Conservation (phyloP, 2,888 invertebrate species). For the Calliphora vomitoria region DNA sequence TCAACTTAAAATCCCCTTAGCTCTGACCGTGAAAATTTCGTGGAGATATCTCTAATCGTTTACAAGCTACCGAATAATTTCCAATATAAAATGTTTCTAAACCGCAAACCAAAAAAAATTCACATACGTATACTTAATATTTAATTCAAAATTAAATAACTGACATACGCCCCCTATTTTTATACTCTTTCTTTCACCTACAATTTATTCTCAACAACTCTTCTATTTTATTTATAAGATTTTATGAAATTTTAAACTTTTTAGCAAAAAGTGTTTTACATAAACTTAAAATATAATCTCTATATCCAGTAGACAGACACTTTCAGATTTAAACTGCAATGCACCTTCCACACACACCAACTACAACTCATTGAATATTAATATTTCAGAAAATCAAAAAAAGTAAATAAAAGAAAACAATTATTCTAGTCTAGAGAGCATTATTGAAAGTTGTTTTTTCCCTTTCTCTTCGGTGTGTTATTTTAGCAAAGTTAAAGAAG, state of each 20-base stretch:
- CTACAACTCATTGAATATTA: conserved; percentile 73
- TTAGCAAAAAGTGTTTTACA: conserved; percentile 55
- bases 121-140: not conserved
- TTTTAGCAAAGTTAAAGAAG: conserved; percentile 52
- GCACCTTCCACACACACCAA: conserved; percentile 62
- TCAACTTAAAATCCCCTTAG: too few species aligned
- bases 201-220: not conserved
- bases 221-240: conserved; percentile 19
- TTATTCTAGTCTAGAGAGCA: conserved; percentile 81
- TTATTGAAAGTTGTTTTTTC: conserved; percentile 77
- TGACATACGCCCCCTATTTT: conserved; percentile 12
- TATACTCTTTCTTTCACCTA: not conserved
- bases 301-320: conserved; percentile 56
- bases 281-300: conserved; percentile 71
- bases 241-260: conserved; percentile 48
- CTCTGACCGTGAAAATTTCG: too few species aligned
- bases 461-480: not conserved
- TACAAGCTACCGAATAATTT: too few species aligned
- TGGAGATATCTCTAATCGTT: too few species aligned
- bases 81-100: too few species aligned
- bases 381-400: conserved; percentile 48
- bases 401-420: conserved; percentile 76
- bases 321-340: conserved; percentile 57
- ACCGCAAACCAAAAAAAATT: not conserved
- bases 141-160: conserved; percentile 23